phyloP scores from a whole-genome alignment of 1,140 invertebrate genomes.

The Anastatus disparis region DNA sequence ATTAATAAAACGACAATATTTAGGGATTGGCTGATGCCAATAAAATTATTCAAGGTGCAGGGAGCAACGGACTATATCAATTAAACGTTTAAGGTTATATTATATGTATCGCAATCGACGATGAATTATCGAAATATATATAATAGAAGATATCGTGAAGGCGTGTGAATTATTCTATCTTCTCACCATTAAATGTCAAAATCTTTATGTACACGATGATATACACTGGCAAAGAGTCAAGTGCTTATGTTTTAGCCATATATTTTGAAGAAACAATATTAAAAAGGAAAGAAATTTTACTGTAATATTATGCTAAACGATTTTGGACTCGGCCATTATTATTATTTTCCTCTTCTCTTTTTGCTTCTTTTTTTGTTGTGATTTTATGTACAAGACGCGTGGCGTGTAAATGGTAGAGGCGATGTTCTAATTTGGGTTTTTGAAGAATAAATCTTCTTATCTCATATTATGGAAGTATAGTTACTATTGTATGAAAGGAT shows the following conservation, averaged over 20 bases:
- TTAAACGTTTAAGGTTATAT: too few relatives aligned
- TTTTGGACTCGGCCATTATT: background rate
- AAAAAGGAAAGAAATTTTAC: background rate
- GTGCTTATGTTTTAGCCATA: background rate
- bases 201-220: constrained; percentile 30
- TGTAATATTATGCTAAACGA: constrained; percentile 38
- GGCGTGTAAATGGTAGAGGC: too few relatives aligned
- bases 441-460: too few relatives aligned
- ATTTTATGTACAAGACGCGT: too few relatives aligned
- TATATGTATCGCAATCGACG: too few relatives aligned
- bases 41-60: constrained; percentile 44
- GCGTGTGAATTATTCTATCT: constrained; percentile 38
- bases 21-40: constrained; percentile 15
- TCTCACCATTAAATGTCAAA: constrained; percentile 40
- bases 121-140: constrained; percentile 36
- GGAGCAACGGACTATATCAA: constrained; percentile 17
- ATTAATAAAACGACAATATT: constrained; percentile 32
- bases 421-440: too few relatives aligned
- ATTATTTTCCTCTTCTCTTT: constrained; percentile 6
- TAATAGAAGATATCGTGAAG: constrained; percentile 36
- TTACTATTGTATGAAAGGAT: too few relatives aligned
- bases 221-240: constrained; percentile 26
- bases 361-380: constrained; percentile 9
- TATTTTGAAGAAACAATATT: too few relatives aligned
- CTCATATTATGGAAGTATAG: too few relatives aligned